phyloP scores from a whole-genome alignment of 2,113 vertebrate species.

The Sander lucioperca region DNA sequence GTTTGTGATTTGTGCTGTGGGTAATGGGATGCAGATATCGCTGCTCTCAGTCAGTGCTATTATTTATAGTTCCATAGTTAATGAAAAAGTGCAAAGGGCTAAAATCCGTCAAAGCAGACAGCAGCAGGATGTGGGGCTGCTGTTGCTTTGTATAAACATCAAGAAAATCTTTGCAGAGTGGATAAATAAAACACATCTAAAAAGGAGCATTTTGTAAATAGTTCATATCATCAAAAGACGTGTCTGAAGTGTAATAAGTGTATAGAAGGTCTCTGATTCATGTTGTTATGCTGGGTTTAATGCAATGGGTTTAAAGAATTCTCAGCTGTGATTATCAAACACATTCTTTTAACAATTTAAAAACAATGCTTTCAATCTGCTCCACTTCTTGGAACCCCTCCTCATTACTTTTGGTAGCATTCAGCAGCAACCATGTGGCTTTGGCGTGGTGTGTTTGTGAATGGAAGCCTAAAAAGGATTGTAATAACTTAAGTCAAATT shows the following conservation, averaged over 20 bases:
- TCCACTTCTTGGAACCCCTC: background rate
- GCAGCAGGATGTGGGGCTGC: conserved; percentile 5
- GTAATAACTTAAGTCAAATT: background rate
- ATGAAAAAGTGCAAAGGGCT: conserved; percentile 42
- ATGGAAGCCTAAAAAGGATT: background rate
- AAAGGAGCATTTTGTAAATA: background rate
- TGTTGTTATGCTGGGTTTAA: background rate
- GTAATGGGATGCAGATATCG: conserved; percentile 57
- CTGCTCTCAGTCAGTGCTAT: conserved; percentile 26
- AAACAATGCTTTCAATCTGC: background rate
- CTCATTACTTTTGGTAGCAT: background rate
- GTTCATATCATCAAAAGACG: background rate
- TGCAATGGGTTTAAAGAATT: background rate
- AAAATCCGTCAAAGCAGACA: conserved; percentile 42
- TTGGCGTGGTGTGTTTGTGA: background rate
- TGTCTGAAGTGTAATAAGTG: no score
- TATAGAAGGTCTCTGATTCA: background rate
- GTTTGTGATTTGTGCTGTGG: conserved; percentile 43
- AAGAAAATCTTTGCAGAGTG: background rate
- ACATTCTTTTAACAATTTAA: background rate
- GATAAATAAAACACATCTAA: background rate
- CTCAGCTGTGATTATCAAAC: background rate
- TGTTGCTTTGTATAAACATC: background rate
- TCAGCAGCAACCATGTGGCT: background rate
- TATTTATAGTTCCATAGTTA: conserved; percentile 55